phyloP scores from a whole-genome alignment of 37 sponge, comb jelly and placozoan species.

The Halisarca cf. caerulea region DNA sequence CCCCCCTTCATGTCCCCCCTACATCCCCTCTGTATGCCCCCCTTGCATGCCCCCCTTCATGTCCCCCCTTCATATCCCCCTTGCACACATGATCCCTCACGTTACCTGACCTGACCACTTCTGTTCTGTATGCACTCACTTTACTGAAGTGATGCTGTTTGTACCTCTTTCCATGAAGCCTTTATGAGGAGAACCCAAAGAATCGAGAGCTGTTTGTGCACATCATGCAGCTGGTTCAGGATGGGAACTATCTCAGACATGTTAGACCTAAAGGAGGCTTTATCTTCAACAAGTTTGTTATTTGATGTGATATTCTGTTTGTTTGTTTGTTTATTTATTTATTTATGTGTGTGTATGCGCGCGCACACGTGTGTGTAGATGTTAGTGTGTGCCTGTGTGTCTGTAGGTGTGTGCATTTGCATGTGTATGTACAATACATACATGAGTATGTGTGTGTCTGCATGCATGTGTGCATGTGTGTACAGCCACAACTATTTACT shows the following conservation, averaged over 20 bases:
- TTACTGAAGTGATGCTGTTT: no score
- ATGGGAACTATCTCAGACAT: background rate
- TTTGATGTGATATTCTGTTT: background rate
- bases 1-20: background rate
- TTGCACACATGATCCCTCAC: background rate
- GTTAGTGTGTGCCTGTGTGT: background rate
- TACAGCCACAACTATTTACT: no score
- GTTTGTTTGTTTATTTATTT: background rate
- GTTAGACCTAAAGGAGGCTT: slow-evolving; percentile 8
- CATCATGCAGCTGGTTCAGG: background rate
- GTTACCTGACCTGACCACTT: background rate
- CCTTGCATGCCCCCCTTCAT: background rate
- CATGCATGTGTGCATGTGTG: background rate
- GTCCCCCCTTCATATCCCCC: background rate
- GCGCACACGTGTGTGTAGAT: background rate
- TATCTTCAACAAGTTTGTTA: slow-evolving; percentile 23
- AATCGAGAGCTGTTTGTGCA: background rate
- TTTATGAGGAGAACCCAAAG: background rate
- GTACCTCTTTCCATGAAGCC: background rate
- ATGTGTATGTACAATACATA: background rate
- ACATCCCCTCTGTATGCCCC: background rate
- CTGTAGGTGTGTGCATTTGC: background rate
- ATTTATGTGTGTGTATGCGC: background rate
- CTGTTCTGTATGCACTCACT: background rate
- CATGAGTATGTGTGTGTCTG: background rate